Conservation (phyloP, 2,113 vertebrate species). For the Dasyurus viverrinus region DNA sequence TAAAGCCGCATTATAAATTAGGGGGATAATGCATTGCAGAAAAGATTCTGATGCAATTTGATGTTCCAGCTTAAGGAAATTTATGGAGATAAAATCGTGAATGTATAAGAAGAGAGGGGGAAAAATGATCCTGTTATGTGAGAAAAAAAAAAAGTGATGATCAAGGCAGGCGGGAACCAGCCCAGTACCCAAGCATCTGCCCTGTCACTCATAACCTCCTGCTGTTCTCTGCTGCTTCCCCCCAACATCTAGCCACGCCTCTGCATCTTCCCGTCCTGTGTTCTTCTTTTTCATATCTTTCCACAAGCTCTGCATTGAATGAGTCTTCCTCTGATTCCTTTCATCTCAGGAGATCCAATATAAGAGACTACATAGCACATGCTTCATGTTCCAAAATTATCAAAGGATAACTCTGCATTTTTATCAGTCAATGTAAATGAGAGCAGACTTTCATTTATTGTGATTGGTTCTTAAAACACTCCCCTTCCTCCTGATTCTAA, state of each 20-base stretch:
- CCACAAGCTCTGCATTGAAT: background rate
- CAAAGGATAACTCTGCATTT: background rate
- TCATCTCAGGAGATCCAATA: background rate
- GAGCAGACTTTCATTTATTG: background rate
- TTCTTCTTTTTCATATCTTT: background rate
- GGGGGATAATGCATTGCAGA: background rate
- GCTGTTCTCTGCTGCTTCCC: background rate
- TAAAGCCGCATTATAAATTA: conserved; percentile 37
- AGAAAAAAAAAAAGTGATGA: background rate
- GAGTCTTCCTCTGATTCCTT: background rate
- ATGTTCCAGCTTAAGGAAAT: conserved; percentile 13
- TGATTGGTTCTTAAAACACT: background rate
- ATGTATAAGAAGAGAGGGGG: conserved; percentile 7
- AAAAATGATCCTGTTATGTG: background rate
- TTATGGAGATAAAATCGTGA: conserved; percentile 50
- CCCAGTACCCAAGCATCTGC: background rate
- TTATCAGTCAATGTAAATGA: background rate
- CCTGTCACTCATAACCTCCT: background rate
- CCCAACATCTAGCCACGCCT: background rate
- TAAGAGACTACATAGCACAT: background rate
- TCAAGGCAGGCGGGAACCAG: background rate
- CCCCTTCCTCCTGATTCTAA: background rate
- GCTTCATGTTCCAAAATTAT: background rate
- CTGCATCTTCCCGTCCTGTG: background rate
- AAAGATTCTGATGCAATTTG: conserved; percentile 26